Evolutionary conservation across 2,888 invertebrate genomes (phyloP).

Genomic region (Aquatica leii): DNA sequence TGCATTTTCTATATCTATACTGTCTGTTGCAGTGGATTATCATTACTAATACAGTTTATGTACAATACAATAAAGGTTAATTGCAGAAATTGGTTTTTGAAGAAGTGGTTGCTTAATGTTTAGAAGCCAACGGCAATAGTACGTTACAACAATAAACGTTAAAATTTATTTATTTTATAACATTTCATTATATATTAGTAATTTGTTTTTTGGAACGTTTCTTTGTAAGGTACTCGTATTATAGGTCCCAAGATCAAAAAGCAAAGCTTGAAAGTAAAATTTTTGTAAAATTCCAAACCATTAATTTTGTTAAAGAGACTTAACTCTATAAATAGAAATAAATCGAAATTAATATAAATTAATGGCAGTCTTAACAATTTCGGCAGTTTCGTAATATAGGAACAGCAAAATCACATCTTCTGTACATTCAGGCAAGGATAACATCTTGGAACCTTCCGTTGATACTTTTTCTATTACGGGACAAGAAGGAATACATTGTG

Average conservation of each 20-base stretch:
- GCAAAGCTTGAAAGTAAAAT: slow-evolving; percentile 44
- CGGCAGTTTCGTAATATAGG: slow-evolving; percentile 59
- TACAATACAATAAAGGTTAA: slow-evolving; percentile 45
- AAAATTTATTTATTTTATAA: slow-evolving; percentile 58
- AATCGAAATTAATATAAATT: slow-evolving; percentile 52
- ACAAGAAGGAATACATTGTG: slow-evolving; percentile 54
- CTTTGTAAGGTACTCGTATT: slow-evolving; percentile 54
- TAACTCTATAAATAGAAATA: slow-evolving; percentile 47
- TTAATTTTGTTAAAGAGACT: slow-evolving; percentile 59
- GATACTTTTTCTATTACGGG: slow-evolving; percentile 52
- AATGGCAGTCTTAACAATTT: slow-evolving; percentile 62
- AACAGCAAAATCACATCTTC: slow-evolving; percentile 60
- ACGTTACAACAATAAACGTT: slow-evolving; percentile 60
- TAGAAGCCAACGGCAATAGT: slow-evolving; percentile 56
- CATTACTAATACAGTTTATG: too few species aligned
- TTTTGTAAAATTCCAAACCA: slow-evolving; percentile 56
- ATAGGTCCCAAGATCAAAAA: slow-evolving; percentile 53
- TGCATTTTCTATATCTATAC: slow-evolving; percentile 49
- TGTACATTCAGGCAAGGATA: slow-evolving; percentile 49
- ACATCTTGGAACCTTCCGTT: slow-evolving; percentile 52
- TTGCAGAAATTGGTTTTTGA: slow-evolving; percentile 45
- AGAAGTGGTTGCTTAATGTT: slow-evolving; percentile 55
- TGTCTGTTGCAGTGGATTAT: slow-evolving; percentile 57
- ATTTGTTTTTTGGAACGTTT: slow-evolving; percentile 42
- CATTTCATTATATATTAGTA: slow-evolving; percentile 48